Evolutionary conservation across 2,888 invertebrate species (phyloP).

Genomic region (Xanthia togata): DNA sequence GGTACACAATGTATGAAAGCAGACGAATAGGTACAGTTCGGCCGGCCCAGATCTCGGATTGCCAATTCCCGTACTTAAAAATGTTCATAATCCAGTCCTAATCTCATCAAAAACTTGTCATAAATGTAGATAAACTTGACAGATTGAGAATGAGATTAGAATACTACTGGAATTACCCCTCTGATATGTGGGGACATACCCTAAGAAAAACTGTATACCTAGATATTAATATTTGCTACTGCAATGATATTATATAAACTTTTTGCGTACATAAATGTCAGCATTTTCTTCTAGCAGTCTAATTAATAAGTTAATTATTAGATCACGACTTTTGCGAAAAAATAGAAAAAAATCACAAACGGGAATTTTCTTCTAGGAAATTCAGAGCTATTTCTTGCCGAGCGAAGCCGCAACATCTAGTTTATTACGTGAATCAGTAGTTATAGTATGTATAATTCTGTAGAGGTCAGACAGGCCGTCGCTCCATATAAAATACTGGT

Average conservation of each 20-base stretch:
- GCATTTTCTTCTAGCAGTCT: neutral
- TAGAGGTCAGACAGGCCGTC: too few relatives aligned
- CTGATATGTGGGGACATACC: neutral
- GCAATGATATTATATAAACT: neutral
- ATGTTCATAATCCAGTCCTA: neutral
- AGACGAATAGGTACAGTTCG: neutral
- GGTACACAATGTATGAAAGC: neutral
- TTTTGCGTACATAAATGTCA: neutral
- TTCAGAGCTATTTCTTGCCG: neutral
- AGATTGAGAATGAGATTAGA: neutral
- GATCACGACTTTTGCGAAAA: neutral
- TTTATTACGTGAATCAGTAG: neutral
- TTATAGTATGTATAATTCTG: too few relatives aligned
- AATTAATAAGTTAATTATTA: neutral
- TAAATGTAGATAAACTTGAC: neutral
- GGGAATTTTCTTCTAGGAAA: neutral
- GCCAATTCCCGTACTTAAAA: neutral
- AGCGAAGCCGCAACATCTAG: neutral
- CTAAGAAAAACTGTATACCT: neutral
- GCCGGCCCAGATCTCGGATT: neutral
- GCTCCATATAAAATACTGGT: too few relatives aligned
- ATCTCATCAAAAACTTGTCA: neutral
- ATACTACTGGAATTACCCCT: neutral
- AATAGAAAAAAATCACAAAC: neutral
- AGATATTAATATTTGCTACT: neutral